Base-by-base conservation (phyloP, 2,113 vertebrate species). In the Eubucco bourcierii region DNA sequence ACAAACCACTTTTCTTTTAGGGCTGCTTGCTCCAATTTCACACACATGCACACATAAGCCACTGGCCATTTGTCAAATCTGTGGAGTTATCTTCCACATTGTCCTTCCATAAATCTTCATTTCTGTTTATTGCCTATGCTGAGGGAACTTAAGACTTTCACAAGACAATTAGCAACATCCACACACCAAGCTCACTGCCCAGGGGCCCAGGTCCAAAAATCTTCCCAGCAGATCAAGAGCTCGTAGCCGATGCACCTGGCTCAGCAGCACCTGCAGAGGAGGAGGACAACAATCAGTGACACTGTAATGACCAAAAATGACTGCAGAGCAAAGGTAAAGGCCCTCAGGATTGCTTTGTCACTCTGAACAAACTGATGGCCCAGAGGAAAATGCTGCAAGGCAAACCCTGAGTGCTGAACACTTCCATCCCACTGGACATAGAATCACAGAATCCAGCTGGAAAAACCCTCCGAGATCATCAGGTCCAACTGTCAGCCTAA, bases 201-300 rank as follows among this genome's bases (percentile, higher is more conserved):
- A 99, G 55, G 99, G 99, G 12, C 99, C 99, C 92, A 99, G 98
- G 97, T 99, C 99, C 98, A 99, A 92, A 93, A 99, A 99, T 23
- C 98, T 97, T 7, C 99, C 99, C 39, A 99, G 98, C 95, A 99
- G 94, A 87, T 99, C 99, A 33, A 99, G 97, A 10, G 99, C 99
- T 71, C 99, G 97, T 76, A 99, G 97, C 29, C 99, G 98, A 94
- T 99, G 99, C 63, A 99, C 99, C 92, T 99, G 99, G 96, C 99
- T 99, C 50, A 99, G 97, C 95, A 99, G 98, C 78, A 99, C 99
- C 99, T 99, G 97, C n/a, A 81, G 96, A 97, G 82, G 90, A 39
- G 18, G 85, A 55, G 29, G 33, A 61, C 0, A 44, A 6, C 1
- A 2, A 31, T 50, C 16, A 80, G 1, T 13, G 56, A 52, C 50